Conservation (phyloP, 2,888 invertebrate species). For the Diplazon laetatorius region DNA sequence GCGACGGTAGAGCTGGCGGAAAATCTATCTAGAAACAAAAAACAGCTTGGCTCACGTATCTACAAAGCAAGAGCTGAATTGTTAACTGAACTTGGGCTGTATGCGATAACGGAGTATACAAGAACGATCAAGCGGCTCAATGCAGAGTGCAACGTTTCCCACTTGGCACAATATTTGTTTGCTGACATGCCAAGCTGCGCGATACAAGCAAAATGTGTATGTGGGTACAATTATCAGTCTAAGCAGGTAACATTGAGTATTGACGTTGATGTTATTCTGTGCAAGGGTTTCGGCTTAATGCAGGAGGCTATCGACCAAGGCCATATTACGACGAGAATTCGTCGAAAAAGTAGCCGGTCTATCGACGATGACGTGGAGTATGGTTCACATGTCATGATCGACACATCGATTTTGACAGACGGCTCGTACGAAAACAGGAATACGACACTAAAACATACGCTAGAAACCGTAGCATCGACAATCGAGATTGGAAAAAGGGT, state of each 20-base stretch:
- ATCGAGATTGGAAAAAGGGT: constrained; percentile 3
- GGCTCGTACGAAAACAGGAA: background rate
- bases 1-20: background rate
- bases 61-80: background rate
- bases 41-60: background rate
- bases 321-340: background rate
- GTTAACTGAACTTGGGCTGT: background rate
- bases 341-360: background rate
- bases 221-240: constrained; percentile 2
- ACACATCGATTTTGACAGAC: constrained; percentile 22
- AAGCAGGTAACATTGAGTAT: background rate
- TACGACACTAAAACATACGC: background rate
- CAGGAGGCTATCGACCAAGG: constrained; percentile 31
- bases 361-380: background rate
- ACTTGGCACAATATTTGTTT: constrained; percentile 10
- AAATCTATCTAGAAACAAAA: background rate
- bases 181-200: constrained; percentile 3
- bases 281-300: constrained; percentile 1
- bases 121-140: constrained; percentile 1
- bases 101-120: background rate
- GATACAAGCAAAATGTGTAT: background rate
- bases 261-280: constrained; percentile 9
- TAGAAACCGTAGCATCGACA: constrained; percentile 13
- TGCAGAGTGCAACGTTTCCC: constrained; percentile 22
- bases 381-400: constrained; percentile 15